Base-by-base conservation (phyloP, 2,797 vertebrate genomes). In the Leptoclinus maculatus region DNA sequence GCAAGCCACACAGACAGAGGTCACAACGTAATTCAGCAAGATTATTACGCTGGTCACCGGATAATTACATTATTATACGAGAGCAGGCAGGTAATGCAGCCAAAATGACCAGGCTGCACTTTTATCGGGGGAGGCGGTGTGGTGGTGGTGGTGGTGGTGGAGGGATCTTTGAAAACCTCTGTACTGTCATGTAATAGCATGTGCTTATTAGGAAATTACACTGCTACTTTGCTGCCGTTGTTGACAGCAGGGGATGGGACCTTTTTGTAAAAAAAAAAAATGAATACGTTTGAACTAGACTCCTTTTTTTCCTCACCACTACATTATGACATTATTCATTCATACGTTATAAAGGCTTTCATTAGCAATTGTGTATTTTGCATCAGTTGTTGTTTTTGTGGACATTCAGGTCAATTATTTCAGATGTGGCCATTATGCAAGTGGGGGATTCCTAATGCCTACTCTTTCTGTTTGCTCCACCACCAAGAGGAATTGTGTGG, bases 21-120 rank as follows among this genome's bases (percentile, higher is more conserved):
- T 92, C 92, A 87, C 69, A 0, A 62, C 82, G 87, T 91, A 91
- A 92, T 91, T 86, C 83, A 79, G 83, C 79, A 77, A 86, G 83
- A 88, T 90, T 88, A 91, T 92, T 85, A 91, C 27, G 16, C 83
- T 57, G 86, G 84, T 88, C 89, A 85, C 85, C 43, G 66, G 86
- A 90, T 92, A 93, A 93, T 93, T 91, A 80, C 88, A 90, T 91
- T 90, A 91, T 91, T 93, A 90, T 87, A 88, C 76, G 25, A 90
- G 88, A 87, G 84, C 83, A 59, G 87, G 88, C 86, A 91, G 91
- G 88, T 91, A 91, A 91, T 91, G 85, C 78, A 63, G 87, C 80
- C 78, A 89, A 89, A 92, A 92, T 89, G 87, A 87, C 83, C 87
- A 79, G 83, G 84, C 77, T 83, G 84, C 87, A 86, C 78, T 86